Base-by-base conservation (phyloP, 2,113 vertebrate genomes). In the Ictalurus furcatus region DNA sequence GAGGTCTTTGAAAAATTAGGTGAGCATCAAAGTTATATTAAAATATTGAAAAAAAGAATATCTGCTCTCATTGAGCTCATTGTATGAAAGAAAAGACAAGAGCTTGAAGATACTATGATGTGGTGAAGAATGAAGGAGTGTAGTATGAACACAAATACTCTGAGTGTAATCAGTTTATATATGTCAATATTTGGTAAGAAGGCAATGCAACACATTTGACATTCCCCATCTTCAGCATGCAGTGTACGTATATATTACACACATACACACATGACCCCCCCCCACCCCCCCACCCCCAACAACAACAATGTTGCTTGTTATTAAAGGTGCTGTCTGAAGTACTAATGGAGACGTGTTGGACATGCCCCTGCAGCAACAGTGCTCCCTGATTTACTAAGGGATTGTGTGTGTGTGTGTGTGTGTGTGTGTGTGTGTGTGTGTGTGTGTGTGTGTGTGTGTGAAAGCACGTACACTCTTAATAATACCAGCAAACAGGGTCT, bases 1-100 rank as follows among this genome's bases (percentile, higher is more conserved):
- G 19, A 37, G 19, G 28, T 74, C 67, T 82, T 19, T 54, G 65
- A 86, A 4, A 69, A 87, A 90, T 88, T 63, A 48, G 30, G 30
- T 85, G 58, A 56, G 48, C 34, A 11, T 80, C 84, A 48, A 63
- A 21, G 61, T 28, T 67, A 87, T 76, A 30, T 73, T 67, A 25
- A 28, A 40, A 44, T 82, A 82, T 58, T 83, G 4, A 19, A 67
- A 73, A 63, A 87, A 61, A 84, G 6, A 54, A 83, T 86, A 83
- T 86, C 16, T 25, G 19, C 59, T 44, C 78, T 87, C 54, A 40
- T 48, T 78, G 34, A 79, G 23, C 44, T 44, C 17, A 67, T 44
- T 14, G 16, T 34, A 30, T 58, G 34, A 54, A 88, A 85, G 54
- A 65, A 82, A 85, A 89, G 69, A 23, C 19, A n/a, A 71, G 37